phyloP scores from a whole-genome alignment of 2,797 vertebrate genomes.

The Mareca penelope region DNA sequence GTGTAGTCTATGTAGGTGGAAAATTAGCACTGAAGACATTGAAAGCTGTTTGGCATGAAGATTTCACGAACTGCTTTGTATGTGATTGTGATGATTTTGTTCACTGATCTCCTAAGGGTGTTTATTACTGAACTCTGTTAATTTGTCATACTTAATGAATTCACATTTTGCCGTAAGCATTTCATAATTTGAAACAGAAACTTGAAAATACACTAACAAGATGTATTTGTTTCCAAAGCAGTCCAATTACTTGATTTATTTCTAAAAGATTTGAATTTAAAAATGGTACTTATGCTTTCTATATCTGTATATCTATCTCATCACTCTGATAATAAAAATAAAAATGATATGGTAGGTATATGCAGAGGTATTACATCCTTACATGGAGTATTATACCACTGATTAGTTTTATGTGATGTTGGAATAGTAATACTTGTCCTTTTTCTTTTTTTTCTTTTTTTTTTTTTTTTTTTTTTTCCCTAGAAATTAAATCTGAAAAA shows the following conservation, averaged over 20 bases:
- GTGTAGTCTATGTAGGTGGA: neutral
- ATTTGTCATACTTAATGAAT: constrained; percentile 5
- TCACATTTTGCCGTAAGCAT: neutral
- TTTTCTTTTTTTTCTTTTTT: too few relatives aligned
- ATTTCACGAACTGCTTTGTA: neutral
- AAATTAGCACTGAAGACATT: neutral
- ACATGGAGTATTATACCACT: neutral
- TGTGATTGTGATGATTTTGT: neutral
- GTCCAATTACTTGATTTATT: neutral
- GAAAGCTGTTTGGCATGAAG: neutral
- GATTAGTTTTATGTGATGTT: neutral
- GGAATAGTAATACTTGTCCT: neutral
- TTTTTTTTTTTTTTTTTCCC: neutral
- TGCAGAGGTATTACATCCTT: neutral
- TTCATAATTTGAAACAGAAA: neutral
- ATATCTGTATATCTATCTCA: neutral
- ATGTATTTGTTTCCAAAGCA: neutral
- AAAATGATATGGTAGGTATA: neutral
- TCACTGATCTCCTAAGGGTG: neutral
- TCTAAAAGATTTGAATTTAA: neutral
- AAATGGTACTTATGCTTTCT: neutral
- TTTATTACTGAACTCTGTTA: neutral
- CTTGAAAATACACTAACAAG: neutral
- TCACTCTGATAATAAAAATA: neutral
- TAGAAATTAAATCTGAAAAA: neutral